phyloP scores from a whole-genome alignment of 2,888 invertebrate species.

The Ligdia adustata region DNA sequence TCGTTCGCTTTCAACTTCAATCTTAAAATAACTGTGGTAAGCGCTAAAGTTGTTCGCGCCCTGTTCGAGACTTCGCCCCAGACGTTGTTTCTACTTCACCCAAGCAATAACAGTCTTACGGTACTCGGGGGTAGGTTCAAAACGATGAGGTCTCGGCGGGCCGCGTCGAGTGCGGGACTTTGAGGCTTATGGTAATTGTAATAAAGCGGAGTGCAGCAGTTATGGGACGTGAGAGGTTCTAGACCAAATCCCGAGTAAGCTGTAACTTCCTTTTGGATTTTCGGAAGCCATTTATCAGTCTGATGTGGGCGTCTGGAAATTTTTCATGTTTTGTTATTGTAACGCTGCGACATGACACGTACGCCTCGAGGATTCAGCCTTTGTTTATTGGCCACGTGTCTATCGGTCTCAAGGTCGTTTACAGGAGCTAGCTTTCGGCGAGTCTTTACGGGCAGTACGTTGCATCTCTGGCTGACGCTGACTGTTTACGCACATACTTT shows the following conservation, averaged over 20 bases:
- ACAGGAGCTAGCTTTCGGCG: constrained; percentile 28
- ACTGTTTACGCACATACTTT: constrained; percentile 18
- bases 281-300: constrained; percentile 85
- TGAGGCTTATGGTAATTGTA: constrained; percentile 85
- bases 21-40: constrained; percentile 66
- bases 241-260: constrained; percentile 85
- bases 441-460: constrained; percentile 26
- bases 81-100: constrained; percentile 79
- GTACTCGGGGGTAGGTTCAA: constrained; percentile 79
- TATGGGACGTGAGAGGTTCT: constrained; percentile 84
- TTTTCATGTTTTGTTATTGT: constrained; percentile 85
- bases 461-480: neutral
- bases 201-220: constrained; percentile 85
- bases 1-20: constrained; percentile 61
- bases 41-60: constrained; percentile 69
- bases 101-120: constrained; percentile 81
- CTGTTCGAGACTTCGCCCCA: constrained; percentile 63
- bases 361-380: constrained; percentile 60
- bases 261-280: constrained; percentile 86
- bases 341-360: constrained; percentile 73
- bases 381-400: constrained; percentile 68
- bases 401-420: constrained; percentile 51
- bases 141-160: constrained; percentile 73
- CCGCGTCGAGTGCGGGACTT: constrained; percentile 81
- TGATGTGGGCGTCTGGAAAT: constrained; percentile 84